A percentile compares a stretch with the other conserved stretches of the same genome.
phyloP scores from a whole-genome alignment of 2,888 invertebrate species.

The Boloria selene region DNA sequence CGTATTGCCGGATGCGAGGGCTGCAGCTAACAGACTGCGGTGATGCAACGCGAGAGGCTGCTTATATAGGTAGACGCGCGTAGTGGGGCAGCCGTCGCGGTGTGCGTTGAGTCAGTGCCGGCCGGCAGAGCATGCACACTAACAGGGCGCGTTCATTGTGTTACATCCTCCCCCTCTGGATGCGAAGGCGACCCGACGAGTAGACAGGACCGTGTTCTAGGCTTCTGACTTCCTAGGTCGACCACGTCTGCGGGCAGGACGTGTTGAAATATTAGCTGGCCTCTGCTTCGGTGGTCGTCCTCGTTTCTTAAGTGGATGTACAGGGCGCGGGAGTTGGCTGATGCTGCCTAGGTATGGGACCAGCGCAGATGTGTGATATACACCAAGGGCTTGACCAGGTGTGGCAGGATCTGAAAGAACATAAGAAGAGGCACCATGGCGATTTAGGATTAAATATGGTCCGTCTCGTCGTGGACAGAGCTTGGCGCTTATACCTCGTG shows the following conservation, averaged over 20 bases:
- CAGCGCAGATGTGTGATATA: not conserved
- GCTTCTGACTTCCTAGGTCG: not conserved
- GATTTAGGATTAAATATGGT: not conserved
- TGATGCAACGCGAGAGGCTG: no score
- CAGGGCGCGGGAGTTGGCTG: not conserved
- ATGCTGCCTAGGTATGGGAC: not conserved
- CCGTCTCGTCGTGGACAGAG: not conserved
- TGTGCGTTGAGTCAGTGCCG: no score
- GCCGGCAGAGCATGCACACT: no score
- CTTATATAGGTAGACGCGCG: no score
- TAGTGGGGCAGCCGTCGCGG: no score
- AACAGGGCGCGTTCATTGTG: no score
- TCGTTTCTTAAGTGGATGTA: not conserved
- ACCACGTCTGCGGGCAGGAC: not conserved
- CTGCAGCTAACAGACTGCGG: no score
- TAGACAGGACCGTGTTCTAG: not conserved
- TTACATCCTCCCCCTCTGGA: not conserved
- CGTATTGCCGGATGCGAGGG: no score
- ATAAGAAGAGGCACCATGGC: not conserved
- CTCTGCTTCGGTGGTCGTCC: not conserved
- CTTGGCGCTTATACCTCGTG: not conserved
- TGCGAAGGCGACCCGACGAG: not conserved
- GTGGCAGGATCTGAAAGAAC: not conserved
- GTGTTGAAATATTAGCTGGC: not conserved
- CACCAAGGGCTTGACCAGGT: not conserved